Evolutionary conservation across 2,888 invertebrate species (phyloP), one percentile per base, ranked within the genome.

Genomic region (Zhuqinia jingwanae): DNA sequence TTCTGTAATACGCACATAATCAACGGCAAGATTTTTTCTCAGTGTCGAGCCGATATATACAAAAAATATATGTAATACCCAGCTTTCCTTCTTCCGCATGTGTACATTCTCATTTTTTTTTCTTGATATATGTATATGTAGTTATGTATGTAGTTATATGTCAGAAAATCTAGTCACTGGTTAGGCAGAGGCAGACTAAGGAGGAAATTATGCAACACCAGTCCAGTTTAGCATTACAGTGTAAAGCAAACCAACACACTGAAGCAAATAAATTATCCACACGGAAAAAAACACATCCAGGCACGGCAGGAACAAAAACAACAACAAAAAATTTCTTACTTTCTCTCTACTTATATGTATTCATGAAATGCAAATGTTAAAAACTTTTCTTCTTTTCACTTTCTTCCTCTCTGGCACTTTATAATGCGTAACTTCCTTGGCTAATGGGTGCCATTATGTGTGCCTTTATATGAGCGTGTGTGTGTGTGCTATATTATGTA

Each of bases 361-460:
- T 77, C 87, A 87, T 87, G 87, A 87, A 87, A 87, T 87, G 87
- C 87, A 87, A 87, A 87, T 87, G 87, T 56, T 47, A 60, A 78
- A 87, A 87, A 68, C 70, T 78, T 87, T 60, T 87, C 73, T 68
- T 75, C 47, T 50, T 85, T 63, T 79, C 50, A 68, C 68, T 53
- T 53, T 76, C 76, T 76, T 56, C 76, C 36, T 76, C 50, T 56
- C 76, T 56, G 68, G 45, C 45, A 45, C 45, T 68, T 68, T 68
- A 42, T 68, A 68, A 68, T 68, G 68, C 27, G 68, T 68, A 68
- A 68, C 68, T 68, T 68, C 68, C 68, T 45, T 45, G 68, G 68
- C 68, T 68, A 68, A 68, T 68, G 68, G 68, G 45, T 68, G 68
- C 45, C 68, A 68, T 56, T 56, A 76, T 76, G 11, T 17, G 53